phyloP scores from a whole-genome alignment of 2,113 vertebrate species.

The Cepphus grylle region DNA sequence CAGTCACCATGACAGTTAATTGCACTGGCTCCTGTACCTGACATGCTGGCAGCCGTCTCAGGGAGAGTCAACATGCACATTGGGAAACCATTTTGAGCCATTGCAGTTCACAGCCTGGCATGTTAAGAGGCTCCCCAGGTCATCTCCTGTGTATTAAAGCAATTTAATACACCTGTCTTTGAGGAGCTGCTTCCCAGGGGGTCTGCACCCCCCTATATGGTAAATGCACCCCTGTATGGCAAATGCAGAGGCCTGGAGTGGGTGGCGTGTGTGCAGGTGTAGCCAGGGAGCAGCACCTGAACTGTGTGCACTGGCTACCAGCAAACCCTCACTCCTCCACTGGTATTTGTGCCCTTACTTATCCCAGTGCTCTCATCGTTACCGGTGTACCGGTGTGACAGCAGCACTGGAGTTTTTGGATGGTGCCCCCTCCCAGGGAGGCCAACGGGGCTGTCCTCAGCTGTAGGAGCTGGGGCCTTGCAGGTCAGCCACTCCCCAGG shows the following conservation, averaged over 20 bases:
- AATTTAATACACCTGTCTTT: background rate
- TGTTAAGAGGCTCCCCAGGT: background rate
- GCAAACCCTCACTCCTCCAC: rapidly evolving
- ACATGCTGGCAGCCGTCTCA: background rate
- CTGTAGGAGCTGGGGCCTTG: background rate
- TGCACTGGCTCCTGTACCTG: background rate
- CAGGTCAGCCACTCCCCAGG: rapidly evolving
- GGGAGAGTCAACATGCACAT: rapidly evolving
- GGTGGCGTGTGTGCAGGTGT: rapidly evolving
- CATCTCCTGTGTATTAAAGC: background rate
- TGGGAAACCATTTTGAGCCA: background rate
- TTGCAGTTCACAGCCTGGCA: background rate
- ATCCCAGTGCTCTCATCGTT: background rate
- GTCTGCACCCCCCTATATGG: background rate
- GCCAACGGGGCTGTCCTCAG: background rate
- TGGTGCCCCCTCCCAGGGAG: background rate
- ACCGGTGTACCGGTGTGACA: rapidly evolving
- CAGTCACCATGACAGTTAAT: rapidly evolving
- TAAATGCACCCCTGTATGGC: rapidly evolving
- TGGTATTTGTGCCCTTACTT: background rate
- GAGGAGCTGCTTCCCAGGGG: background rate
- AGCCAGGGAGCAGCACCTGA: background rate
- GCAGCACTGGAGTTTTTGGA: background rate
- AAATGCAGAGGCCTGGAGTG: background rate
- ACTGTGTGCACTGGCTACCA: rapidly evolving